Conservation (phyloP, 2,113 vertebrate genomes). For the Leptosomus discolor region DNA sequence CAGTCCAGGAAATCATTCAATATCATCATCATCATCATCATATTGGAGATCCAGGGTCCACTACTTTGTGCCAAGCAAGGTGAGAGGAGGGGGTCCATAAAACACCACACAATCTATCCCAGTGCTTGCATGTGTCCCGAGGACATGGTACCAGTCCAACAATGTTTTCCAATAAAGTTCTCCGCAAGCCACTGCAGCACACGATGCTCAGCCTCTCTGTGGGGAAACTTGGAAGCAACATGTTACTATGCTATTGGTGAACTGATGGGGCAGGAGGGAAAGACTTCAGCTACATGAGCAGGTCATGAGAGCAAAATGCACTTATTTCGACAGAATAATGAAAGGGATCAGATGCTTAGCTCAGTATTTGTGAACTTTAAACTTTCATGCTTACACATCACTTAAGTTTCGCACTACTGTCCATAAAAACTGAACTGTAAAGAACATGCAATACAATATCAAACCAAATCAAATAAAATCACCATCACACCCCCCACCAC, state of each 20-base stretch:
- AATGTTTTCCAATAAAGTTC: background rate
- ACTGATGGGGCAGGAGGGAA: background rate
- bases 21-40: background rate
- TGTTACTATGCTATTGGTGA: background rate
- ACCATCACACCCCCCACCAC: too few relatives aligned
- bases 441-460: background rate
- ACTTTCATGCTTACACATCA: background rate
- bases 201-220: background rate
- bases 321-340: background rate
- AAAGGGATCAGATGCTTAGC: background rate
- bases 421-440: background rate
- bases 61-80: background rate
- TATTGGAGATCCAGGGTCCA: background rate
- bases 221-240: background rate
- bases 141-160: rapidly evolving
- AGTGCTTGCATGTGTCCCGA: background rate
- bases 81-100: background rate
- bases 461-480: background rate
- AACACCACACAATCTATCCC: background rate
- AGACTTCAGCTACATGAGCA: background rate
- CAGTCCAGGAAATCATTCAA: background rate
- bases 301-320: background rate
- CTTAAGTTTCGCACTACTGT: background rate
- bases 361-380: background rate
- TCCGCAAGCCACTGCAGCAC: background rate